Evolutionary conservation across 2,888 invertebrate genomes (phyloP).

Genomic region (Melanotus villosus): DNA sequence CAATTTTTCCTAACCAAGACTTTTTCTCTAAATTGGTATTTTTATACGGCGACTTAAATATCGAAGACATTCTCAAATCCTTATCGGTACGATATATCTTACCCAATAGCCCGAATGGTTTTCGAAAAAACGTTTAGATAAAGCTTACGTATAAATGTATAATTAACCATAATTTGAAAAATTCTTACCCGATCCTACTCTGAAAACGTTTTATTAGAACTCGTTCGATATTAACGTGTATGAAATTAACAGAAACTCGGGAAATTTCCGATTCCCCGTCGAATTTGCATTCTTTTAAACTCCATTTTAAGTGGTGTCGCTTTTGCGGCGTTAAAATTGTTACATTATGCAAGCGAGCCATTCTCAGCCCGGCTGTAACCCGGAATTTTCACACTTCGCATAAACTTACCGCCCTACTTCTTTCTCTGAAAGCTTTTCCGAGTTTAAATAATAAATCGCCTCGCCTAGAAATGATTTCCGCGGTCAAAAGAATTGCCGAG

Average conservation of each 20-base stretch:
- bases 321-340: slow-evolving; percentile 50
- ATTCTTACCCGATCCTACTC: neutral
- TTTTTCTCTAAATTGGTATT: slow-evolving; percentile 30
- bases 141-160: slow-evolving; percentile 1
- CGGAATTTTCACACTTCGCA: slow-evolving; percentile 54
- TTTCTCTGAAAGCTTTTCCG: slow-evolving; percentile 61
- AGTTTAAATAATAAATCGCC: slow-evolving; percentile 63
- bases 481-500: slow-evolving; percentile 47
- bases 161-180: slow-evolving; percentile 29
- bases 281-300: slow-evolving; percentile 44
- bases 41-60: slow-evolving; percentile 31
- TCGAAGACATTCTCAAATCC: slow-evolving; percentile 30
- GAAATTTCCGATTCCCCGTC: slow-evolving; percentile 20
- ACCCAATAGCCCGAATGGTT: slow-evolving; percentile 19
- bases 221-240: neutral
- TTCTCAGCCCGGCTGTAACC: slow-evolving; percentile 49
- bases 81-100: slow-evolving; percentile 33
- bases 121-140: slow-evolving; percentile 28
- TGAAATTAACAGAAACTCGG: neutral
- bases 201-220: neutral
- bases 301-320: slow-evolving; percentile 51
- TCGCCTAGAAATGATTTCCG: slow-evolving; percentile 54
- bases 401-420: slow-evolving; percentile 55
- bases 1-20: slow-evolving; percentile 44
- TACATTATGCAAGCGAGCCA: slow-evolving; percentile 53